Conservation (phyloP, 1,140 invertebrate genomes). For the Drosophila erecta region DNA sequence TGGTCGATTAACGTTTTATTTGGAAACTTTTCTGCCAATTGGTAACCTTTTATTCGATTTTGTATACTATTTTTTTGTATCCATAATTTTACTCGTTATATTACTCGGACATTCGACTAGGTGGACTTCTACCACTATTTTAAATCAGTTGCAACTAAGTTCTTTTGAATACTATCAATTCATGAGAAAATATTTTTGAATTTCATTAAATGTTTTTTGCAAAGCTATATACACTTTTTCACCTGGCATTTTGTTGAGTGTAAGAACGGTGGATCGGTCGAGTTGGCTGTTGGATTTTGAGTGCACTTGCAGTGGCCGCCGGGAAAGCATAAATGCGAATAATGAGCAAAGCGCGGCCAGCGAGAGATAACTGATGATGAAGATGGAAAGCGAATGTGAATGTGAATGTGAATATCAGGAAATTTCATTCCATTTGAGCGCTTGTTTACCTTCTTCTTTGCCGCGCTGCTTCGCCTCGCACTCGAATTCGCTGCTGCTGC, state of each 20-base stretch:
- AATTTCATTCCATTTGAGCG: constrained; percentile 53
- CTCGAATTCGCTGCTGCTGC: constrained; percentile 15
- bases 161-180: too few species aligned
- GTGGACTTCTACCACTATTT: too few species aligned
- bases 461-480: constrained; percentile 17
- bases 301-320: constrained; percentile 43
- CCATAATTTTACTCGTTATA: too few species aligned
- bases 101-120: too few species aligned
- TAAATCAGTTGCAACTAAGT: too few species aligned
- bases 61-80: too few species aligned
- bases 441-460: constrained; percentile 39
- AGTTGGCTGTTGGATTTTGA: constrained; percentile 16
- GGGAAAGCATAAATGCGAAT: constrained; percentile 79
- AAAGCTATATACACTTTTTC: too few species aligned
- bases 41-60: too few species aligned
- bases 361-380: constrained; percentile 55
- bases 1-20: too few species aligned
- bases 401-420: constrained; percentile 54
- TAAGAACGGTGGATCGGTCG: constrained; percentile 13
- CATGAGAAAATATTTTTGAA: too few species aligned
- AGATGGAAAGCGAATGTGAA: constrained; percentile 52
- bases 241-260: not conserved
- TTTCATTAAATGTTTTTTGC: too few species aligned
- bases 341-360: constrained; percentile 70
- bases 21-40: too few species aligned